Conservation (phyloP, 2,888 invertebrate genomes). For the Eristalis intricaria region DNA sequence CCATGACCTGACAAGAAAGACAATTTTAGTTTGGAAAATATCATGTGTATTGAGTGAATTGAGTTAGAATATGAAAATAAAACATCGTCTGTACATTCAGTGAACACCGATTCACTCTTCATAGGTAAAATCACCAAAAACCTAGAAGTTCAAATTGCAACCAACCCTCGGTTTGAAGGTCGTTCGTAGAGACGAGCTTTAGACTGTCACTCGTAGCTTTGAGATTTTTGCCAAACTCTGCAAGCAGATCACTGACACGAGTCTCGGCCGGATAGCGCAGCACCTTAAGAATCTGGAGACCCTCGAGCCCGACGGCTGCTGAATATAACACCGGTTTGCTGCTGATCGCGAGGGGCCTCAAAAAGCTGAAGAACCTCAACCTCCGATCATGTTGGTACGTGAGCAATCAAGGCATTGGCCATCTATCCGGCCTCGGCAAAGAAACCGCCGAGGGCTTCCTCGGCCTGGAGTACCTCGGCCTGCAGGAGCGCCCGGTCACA, state of each 20-base stretch:
- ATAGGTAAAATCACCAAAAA: too few relatives aligned
- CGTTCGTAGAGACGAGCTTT: too few relatives aligned
- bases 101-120: too few relatives aligned
- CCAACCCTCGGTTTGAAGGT: too few relatives aligned
- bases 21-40: too few relatives aligned
- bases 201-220: too few relatives aligned
- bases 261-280: constrained; percentile 92
- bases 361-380: constrained; percentile 91
- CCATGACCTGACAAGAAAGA: too few relatives aligned
- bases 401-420: constrained; percentile 94
- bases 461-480: constrained; percentile 90
- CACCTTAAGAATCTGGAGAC: constrained; percentile 92
- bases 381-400: constrained; percentile 96
- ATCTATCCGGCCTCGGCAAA: constrained; percentile 89
- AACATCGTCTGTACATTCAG: too few relatives aligned
- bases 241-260: constrained; percentile 97
- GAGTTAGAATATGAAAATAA: too few relatives aligned
- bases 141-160: too few relatives aligned
- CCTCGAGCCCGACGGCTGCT: constrained; percentile 95
- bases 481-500: constrained; percentile 95
- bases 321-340: constrained; percentile 95
- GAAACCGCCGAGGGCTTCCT: constrained; percentile 86
- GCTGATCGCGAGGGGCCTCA: constrained; percentile 93
- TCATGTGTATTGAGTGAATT: too few relatives aligned
- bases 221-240: too few relatives aligned